A percentile compares a stretch with the other conserved stretches of the same genome.
phyloP scores from a whole-genome alignment of 64 coral and sea anemone species.

The Trachythela sp. region DNA sequence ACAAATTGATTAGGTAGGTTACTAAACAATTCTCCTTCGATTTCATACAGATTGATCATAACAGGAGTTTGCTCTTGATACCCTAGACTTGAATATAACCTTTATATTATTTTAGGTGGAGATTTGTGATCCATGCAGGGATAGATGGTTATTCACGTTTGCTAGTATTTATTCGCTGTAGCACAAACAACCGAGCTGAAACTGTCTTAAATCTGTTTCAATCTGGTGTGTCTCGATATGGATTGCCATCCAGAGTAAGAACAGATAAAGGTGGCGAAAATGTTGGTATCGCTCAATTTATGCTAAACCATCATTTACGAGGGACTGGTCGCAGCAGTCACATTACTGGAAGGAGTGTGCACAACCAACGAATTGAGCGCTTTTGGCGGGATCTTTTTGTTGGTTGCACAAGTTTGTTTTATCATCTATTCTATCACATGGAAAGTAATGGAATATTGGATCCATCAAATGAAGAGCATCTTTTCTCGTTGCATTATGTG shows the following conservation, averaged over 20 bases:
- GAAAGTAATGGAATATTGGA: conserved; percentile 24
- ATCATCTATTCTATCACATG: conserved; percentile 32
- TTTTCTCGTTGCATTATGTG: background rate
- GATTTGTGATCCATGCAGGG: no score
- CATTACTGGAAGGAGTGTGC: background rate
- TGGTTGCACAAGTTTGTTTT: conserved; percentile 29
- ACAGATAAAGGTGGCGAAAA: background rate
- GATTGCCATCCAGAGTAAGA: background rate
- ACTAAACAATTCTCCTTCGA: background rate
- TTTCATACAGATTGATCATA: background rate
- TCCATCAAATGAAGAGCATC: background rate
- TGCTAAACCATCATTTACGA: background rate
- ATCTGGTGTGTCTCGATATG: background rate
- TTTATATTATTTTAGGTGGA: background rate
- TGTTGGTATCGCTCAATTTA: background rate
- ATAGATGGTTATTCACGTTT: no score
- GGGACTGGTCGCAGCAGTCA: background rate
- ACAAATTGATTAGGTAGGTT: background rate
- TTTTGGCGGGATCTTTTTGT: conserved; percentile 38
- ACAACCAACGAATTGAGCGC: background rate
- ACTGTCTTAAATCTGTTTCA: background rate
- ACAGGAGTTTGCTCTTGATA: background rate
- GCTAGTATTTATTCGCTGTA: no score
- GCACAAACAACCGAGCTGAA: no score
- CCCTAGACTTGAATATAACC: background rate